Conservation (phyloP, 1,140 invertebrate genomes). For the Platyscapa corneri region DNA sequence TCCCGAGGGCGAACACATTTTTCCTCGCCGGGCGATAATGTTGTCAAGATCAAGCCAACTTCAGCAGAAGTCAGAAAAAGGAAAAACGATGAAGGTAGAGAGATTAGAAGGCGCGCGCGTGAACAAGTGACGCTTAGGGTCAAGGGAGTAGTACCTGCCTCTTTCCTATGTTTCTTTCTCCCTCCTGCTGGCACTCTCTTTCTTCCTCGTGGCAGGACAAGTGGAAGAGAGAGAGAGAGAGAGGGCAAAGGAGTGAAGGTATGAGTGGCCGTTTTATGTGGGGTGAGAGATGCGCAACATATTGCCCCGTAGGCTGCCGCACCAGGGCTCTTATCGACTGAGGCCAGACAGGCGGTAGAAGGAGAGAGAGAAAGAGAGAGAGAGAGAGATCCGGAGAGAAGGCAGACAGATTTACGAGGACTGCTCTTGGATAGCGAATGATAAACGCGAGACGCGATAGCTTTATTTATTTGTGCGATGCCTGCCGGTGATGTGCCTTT, state of each 20-base stretch:
- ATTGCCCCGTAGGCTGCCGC: slow-evolving; percentile 60
- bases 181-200: not conserved
- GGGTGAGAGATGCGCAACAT: slow-evolving; percentile 65
- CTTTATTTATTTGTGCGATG: slow-evolving; percentile 74
- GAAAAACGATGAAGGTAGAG: slow-evolving; percentile 39
- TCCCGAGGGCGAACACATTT: slow-evolving; percentile 21
- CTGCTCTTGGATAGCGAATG: slow-evolving; percentile 72
- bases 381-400: slow-evolving; percentile 47
- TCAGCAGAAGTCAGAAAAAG: not conserved
- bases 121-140: slow-evolving; percentile 42
- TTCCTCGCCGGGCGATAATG: slow-evolving; percentile 41
- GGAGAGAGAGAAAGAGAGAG: slow-evolving; percentile 22
- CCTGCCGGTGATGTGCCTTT: slow-evolving; percentile 55
- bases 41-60: slow-evolving; percentile 38
- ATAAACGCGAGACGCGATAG: slow-evolving; percentile 74
- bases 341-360: slow-evolving; percentile 61
- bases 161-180: not conserved
- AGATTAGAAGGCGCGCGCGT: slow-evolving; percentile 37
- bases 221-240: not conserved
- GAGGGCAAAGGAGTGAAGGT: not conserved
- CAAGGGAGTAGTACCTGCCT: slow-evolving; percentile 9
- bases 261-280: slow-evolving; percentile 31
- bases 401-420: slow-evolving; percentile 73
- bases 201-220: not conserved
- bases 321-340: slow-evolving; percentile 70